These are phyloP conservation scores for Sipha flava DNA, from an alignment of 1,140 invertebrate species.

Conservation along the genomic window DNA sequence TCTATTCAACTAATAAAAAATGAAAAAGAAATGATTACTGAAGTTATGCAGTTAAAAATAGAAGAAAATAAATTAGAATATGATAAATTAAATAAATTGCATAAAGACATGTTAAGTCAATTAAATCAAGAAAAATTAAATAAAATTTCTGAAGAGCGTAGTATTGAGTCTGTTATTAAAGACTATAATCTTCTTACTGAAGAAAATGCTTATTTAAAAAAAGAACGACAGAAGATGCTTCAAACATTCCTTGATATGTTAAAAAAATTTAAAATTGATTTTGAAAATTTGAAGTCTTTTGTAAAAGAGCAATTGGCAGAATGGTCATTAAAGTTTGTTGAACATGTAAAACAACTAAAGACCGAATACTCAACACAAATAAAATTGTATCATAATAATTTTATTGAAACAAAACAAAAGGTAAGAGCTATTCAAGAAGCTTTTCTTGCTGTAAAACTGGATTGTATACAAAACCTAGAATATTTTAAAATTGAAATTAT, in stretches of 20 bases:
- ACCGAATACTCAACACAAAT: background rate
- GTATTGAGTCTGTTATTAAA: conserved; percentile 19
- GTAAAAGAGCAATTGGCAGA: background rate
- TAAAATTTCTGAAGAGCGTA: conserved; percentile 27
- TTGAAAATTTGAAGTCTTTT: background rate
- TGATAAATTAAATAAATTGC: background rate
- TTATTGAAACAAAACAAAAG: background rate
- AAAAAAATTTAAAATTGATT: conserved; percentile 4
- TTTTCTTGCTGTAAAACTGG: background rate
- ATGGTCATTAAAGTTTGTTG: background rate
- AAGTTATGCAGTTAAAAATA: background rate
- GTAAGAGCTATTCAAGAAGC: background rate
- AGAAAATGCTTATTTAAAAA: conserved; percentile 30
- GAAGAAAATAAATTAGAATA: conserved; percentile 1
- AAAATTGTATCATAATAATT: background rate
- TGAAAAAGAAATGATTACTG: background rate
- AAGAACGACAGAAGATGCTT: conserved; percentile 10
- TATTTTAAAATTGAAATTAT: background rate
- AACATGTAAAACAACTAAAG: background rate
- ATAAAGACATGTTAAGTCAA: conserved; percentile 2
- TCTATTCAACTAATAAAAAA: background rate
- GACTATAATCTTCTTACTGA: conserved; percentile 10
- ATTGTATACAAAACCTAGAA: background rate
- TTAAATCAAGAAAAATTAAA: conserved; percentile 19
- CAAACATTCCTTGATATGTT: background rate